Evolutionary conservation across 1,140 invertebrate species (phyloP), one percentile per base, ranked within the genome.

Genomic region (Drosophila equinoxialis): DNA sequence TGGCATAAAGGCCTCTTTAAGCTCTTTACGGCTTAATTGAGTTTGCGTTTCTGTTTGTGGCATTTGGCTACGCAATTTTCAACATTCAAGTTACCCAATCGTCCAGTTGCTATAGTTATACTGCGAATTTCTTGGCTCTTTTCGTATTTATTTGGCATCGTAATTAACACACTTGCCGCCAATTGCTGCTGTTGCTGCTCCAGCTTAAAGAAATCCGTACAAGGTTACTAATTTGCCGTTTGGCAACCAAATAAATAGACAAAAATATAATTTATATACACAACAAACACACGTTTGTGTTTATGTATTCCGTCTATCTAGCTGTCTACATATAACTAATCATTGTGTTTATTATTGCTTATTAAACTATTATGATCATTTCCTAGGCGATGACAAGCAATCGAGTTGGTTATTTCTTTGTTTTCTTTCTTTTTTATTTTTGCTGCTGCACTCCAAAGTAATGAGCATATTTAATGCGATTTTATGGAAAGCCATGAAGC

Each of bases 401-500:
- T 65, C 55, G 54, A 65, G 8, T 20, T 63, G 30, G n/a, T 60
- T 48, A 42, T 30, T 30, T 30, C 23, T 23, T 23, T 23, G 23
- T 30, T 30, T 30, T 30, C 30, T 1, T 30, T 30, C 30, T 30
- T 30, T 30, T 30, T 30, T 30, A 30, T 17, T 17, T 17, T 17
- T 63, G 11, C n/a, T 41, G 62, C 55, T 63, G 42, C 60, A 65
- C 45, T 67, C 54, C 62, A 63, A 65, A 68, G 62, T 26, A 74
- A 68, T 81, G 81, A 82, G 77, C 65, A 66, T 71, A 78, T 74
- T 75, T 85, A 81, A 71, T 84, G 85, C 81, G 74, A 70, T 57
- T 74, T 69, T 51, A 20, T 51, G 7, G 45, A 11, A 11, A 51
- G 71, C 78, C 65, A 61, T 75, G 74, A 69, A 71, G 67, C 66